Evolutionary conservation across 2,888 invertebrate genomes (phyloP), one percentile per base, ranked within the genome.

Genomic region (Lymantria monacha): DNA sequence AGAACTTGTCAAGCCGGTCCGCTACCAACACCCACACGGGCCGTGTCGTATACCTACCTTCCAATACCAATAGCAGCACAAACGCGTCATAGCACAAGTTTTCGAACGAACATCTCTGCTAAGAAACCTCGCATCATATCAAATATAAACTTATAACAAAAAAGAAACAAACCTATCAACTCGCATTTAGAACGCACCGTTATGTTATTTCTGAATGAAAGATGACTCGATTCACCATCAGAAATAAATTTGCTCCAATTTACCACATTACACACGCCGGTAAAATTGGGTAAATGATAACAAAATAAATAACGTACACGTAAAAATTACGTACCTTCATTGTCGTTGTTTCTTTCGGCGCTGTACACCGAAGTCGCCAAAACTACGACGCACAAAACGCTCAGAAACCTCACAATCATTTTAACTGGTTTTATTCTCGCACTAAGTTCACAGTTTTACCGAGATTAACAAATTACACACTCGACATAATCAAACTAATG

Each of bases 331-430:
- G 70, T 80, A 91, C 91, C 91, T 91, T 91, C 90, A 88, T 91
- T 90, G 83, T 87, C 88, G 89, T 84, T 84, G 85, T 89, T 91
- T 85, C 84, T 81, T 59, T 83, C 83, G 64, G 80, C 83, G 75
- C 80, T 81, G 76, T 77, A 83, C 74, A 87, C 87, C 79, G 85
- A 80, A 82, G 86, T 84, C 80, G 79, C 83, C 83, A 90, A 84
- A 83, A 87, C 82, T 82, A 86, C 91, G 76, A 89, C 74, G 83
- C 85, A 91, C 83, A 89, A 72, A 79, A 90, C 74, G 89, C 81
- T 85, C 78, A 87, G 79, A 76, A 84, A 90, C 86, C 91, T 90
- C 90, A 91, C 91, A 89, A 91, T 91, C 91, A 91, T 91, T 85
- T 79, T 90, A 82, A 85, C 79, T 76, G 78, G 76, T 85, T 71